These are phyloP conservation scores for Virgularia gustaviana DNA, from an alignment of 92 coral and sea anemone species.

Conservation along the genomic window DNA sequence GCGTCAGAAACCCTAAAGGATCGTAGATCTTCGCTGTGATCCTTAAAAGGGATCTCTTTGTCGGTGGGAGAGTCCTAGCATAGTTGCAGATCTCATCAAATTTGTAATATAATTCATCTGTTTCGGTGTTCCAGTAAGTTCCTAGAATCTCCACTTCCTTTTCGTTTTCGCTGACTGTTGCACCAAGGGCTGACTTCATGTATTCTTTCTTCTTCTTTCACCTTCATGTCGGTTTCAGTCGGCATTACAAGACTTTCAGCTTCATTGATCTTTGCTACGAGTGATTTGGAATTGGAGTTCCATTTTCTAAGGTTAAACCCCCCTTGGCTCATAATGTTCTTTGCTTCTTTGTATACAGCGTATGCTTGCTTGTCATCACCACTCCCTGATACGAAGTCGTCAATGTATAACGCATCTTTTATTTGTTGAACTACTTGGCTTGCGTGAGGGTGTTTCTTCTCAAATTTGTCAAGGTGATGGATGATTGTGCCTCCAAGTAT, in stretches of 20 bases:
- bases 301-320: conserved; percentile 42
- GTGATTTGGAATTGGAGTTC: conserved; percentile 14
- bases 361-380: conserved; percentile 36
- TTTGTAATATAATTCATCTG: conserved; percentile 28
- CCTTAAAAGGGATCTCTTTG: conserved; percentile 41
- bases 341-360: conserved; percentile 16
- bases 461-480: conserved; percentile 41
- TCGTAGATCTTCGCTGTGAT: conserved; percentile 53
- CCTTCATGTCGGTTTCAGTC: background rate
- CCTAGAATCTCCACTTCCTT: conserved; percentile 43
- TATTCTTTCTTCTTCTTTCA: background rate
- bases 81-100: conserved; percentile 20
- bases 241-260: background rate
- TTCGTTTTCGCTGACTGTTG: background rate
- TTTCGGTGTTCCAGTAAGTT: conserved; percentile 43
- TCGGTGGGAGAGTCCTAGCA: background rate
- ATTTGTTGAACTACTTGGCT: conserved; percentile 27
- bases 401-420: conserved; percentile 38
- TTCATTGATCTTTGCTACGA: conserved; percentile 12
- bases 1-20: conserved; percentile 50
- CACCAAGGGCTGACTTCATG: conserved; percentile 6
- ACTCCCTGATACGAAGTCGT: conserved; percentile 46
- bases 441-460: conserved; percentile 46
- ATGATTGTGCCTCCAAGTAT: conserved; percentile 59
- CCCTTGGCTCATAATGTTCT: conserved; percentile 33